Evolutionary conservation across 35 echinoderm and acorn worm species (phyloP).

Genomic region (Patiria miniata): DNA sequence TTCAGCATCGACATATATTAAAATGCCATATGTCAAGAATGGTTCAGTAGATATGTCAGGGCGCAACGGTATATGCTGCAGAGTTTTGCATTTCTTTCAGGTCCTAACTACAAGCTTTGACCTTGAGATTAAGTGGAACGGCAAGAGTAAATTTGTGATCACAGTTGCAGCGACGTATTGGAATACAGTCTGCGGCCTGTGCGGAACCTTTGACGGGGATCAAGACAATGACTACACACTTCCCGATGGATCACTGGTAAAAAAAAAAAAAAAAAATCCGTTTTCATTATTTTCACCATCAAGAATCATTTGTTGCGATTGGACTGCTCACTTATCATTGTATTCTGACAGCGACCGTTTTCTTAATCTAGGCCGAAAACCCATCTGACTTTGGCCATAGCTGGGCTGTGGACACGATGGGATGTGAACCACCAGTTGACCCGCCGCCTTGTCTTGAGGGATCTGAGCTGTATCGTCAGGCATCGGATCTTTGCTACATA

Average conservation of each 20-base stretch:
- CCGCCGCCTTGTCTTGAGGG: slow-evolving; percentile 58
- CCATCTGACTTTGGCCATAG: slow-evolving; percentile 68
- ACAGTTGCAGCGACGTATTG: slow-evolving; percentile 31
- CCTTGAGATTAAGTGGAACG: slow-evolving; percentile 59
- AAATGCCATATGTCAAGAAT: no score
- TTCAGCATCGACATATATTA: no score
- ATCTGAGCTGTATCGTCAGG: slow-evolving; percentile 25
- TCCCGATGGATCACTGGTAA: slow-evolving; percentile 50
- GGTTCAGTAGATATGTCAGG: no score
- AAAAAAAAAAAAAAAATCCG: no score
- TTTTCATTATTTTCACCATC: no score
- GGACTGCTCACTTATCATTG: background rate
- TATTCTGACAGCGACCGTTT: background rate
- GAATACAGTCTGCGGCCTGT: slow-evolving; percentile 67
- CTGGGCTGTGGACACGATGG: slow-evolving; percentile 50
- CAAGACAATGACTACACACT: slow-evolving; percentile 53
- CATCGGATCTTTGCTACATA: slow-evolving; percentile 57
- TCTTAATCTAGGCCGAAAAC: slow-evolving; percentile 3
- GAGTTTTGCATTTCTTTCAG: slow-evolving; percentile 27
- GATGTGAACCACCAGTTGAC: slow-evolving; percentile 41
- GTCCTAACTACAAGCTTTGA: slow-evolving; percentile 57
- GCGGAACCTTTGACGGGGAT: slow-evolving; percentile 71
- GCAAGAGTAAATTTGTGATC: slow-evolving; percentile 38
- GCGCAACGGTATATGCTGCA: no score
- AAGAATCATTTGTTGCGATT: no score